Conservation (phyloP, 2,797 vertebrate species). For the Varecia variegata region DNA sequence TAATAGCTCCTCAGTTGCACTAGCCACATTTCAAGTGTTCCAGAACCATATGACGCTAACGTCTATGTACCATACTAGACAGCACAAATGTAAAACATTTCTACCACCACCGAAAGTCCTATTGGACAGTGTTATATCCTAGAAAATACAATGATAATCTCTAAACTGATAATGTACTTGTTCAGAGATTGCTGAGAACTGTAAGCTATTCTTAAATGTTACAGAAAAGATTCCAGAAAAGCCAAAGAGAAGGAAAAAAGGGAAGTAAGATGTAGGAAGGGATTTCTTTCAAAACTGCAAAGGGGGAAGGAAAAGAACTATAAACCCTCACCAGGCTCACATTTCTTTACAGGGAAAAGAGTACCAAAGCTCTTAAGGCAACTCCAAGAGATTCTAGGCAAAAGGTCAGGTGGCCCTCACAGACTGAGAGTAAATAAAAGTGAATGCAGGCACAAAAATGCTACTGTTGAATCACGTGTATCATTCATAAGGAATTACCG, state of each 20-base stretch:
- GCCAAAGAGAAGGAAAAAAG: not conserved
- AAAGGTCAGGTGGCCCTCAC: not conserved
- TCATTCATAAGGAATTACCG: not conserved
- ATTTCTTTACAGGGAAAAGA: not conserved
- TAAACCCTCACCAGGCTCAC: not conserved
- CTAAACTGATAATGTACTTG: not conserved
- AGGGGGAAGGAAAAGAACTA: not conserved
- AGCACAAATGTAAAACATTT: not conserved
- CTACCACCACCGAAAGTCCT: conserved; percentile 1
- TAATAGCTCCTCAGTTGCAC: not conserved
- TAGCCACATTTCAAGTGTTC: not conserved
- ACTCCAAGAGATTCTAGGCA: not conserved
- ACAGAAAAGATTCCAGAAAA: not conserved
- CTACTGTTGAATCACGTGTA: not conserved
- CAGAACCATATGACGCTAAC: not conserved
- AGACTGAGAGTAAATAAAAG: not conserved
- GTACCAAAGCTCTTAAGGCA: not conserved
- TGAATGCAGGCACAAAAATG: not conserved
- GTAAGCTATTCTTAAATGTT: conserved; percentile 16
- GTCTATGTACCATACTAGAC: not conserved
- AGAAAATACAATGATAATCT: not conserved
- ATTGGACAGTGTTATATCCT: not conserved
- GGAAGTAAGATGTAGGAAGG: not conserved
- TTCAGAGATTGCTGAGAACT: not conserved
- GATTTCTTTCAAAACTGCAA: conserved; percentile 23